Conservation (phyloP, 2,797 vertebrate species). For the Eulemur coronatus region DNA sequence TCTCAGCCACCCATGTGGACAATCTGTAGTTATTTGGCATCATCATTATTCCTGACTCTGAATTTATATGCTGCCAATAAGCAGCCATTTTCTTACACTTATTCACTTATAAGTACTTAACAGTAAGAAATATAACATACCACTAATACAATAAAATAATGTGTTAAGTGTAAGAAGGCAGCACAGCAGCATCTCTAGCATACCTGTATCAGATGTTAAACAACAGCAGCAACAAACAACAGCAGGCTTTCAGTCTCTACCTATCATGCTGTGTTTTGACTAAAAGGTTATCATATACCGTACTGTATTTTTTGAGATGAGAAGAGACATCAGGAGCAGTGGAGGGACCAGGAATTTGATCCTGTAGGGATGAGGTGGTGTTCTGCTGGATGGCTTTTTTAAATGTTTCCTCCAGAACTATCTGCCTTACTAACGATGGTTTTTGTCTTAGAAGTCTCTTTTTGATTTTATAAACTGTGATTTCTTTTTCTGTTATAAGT, state of each 20-base stretch:
- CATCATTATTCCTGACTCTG: not conserved
- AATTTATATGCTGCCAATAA: not conserved
- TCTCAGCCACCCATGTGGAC: not conserved
- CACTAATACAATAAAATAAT: not conserved
- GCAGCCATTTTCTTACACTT: not conserved
- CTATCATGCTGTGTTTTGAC: not conserved
- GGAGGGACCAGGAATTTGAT: not conserved
- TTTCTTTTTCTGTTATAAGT: not conserved
- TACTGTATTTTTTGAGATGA: not conserved
- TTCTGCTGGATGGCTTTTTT: not conserved
- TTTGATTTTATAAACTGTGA: not conserved
- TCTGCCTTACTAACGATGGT: too few species aligned
- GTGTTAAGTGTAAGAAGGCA: not conserved
- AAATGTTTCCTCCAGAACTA: not conserved
- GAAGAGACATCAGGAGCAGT: not conserved
- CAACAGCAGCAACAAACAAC: not conserved
- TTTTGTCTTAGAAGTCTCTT: not conserved
- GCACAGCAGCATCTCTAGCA: not conserved
- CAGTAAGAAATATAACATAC: not conserved
- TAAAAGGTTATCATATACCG: not conserved
- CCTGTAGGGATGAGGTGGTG: not conserved
- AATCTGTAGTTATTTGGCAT: not conserved
- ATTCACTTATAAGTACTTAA: not conserved
- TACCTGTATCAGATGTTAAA: not conserved
- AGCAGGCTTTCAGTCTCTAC: not conserved